phyloP scores from a whole-genome alignment of 2,113 vertebrate species.

The Donacobius atricapilla region DNA sequence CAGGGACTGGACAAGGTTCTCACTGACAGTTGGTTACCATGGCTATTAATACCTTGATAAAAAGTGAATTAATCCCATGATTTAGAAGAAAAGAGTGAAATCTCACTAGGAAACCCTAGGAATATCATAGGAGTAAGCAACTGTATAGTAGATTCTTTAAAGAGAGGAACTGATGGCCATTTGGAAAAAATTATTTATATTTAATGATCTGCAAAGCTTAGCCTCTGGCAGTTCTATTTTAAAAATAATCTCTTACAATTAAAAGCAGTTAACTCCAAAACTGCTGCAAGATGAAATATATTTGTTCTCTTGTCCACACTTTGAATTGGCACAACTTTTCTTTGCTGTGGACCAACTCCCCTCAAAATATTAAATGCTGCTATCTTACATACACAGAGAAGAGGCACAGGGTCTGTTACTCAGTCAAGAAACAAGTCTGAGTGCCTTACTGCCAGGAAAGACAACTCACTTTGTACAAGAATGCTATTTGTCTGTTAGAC shows the following conservation, averaged over 20 bases:
- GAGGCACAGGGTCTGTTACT: not conserved
- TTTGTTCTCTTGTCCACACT: not conserved
- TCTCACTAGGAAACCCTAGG: not conserved
- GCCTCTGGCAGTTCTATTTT: constrained; percentile 3
- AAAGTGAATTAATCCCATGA: not conserved
- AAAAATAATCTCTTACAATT: constrained; percentile 28
- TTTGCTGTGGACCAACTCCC: not conserved
- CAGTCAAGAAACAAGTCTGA: not conserved
- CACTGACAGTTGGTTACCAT: not conserved
- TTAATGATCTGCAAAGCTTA: constrained; percentile 32
- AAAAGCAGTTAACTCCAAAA: constrained; percentile 33
- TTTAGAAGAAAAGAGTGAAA: not conserved
- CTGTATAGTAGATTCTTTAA: not conserved
- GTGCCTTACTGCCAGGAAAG: not conserved
- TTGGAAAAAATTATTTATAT: not conserved
- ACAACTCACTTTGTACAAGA: not conserved
- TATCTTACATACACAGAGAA: not conserved
- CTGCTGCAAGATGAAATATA: not conserved
- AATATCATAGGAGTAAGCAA: not conserved
- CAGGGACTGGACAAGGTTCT: not conserved
- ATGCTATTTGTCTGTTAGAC: constrained; percentile 3
- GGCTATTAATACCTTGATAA: constrained; percentile 8
- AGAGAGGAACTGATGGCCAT: not conserved
- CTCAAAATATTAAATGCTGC: not conserved
- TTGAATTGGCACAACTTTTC: not conserved